phyloP scores from a whole-genome alignment of 2,113 vertebrate species.

The Salvelinus namaycush region DNA sequence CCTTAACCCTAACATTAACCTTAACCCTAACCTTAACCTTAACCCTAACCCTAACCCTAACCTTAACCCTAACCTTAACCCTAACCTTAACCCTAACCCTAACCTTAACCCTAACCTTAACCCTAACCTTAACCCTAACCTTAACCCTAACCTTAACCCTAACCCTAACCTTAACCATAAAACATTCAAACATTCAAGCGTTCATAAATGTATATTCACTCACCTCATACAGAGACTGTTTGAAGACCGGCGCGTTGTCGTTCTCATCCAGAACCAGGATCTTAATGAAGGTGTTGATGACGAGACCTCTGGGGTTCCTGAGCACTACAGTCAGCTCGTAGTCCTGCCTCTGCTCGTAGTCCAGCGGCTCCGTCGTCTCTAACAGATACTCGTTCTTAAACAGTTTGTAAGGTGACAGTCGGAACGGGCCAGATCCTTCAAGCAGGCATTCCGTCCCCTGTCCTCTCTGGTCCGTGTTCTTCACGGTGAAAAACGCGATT shows the following conservation, averaged over 20 bases:
- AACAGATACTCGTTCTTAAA: constrained; percentile 90
- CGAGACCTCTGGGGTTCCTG: constrained; percentile 76
- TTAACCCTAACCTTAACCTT: no score
- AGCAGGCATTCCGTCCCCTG: constrained; percentile 84
- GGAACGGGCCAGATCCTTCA: constrained; percentile 88
- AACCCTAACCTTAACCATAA: no score
- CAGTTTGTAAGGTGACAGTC: constrained; percentile 83
- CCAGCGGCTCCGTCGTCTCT: constrained; percentile 88
- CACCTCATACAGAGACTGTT: constrained; percentile 84
- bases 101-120: no score
- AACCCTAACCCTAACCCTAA: no score
- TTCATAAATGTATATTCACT: constrained; percentile 11
- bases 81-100: no score
- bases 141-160: no score
- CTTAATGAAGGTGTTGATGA: constrained; percentile 81
- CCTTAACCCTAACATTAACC: no score
- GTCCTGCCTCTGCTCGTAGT: constrained; percentile 84
- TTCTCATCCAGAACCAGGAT: constrained; percentile 92
- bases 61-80: no score
- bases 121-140: no score
- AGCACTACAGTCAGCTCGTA: constrained; percentile 88
- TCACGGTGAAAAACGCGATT: constrained; percentile 93
- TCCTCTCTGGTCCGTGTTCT: constrained; percentile 79
- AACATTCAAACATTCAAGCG: no score
- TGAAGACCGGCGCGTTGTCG: constrained; percentile 91